These are phyloP conservation scores for Microcebus lehilahytsara DNA, from an alignment of 2,113 vertebrate species.

Conservation along the genomic window DNA sequence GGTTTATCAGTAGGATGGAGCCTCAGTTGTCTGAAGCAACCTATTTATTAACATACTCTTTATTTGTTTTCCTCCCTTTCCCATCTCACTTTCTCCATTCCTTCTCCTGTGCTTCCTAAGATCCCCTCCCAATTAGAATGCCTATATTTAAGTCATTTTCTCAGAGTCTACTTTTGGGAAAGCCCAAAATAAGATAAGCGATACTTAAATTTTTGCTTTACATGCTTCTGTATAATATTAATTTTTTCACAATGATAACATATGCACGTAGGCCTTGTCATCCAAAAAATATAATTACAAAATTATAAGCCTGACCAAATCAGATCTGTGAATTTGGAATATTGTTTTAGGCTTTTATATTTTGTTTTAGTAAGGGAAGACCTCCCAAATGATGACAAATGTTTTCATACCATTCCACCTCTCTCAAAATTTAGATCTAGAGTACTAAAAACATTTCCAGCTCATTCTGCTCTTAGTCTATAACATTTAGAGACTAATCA, in stretches of 20 bases:
- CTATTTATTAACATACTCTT: background rate
- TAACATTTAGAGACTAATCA: background rate
- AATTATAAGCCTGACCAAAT: background rate
- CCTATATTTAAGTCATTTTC: background rate
- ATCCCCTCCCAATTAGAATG: background rate
- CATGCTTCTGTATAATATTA: background rate
- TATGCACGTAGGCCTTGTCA: background rate
- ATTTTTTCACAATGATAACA: background rate
- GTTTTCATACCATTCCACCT: background rate
- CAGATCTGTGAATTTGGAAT: background rate
- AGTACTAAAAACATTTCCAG: background rate
- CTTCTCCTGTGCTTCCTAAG: background rate
- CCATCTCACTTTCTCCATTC: background rate
- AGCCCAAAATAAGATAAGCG: background rate
- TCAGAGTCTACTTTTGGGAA: background rate
- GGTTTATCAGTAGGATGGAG: background rate
- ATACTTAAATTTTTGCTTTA: background rate
- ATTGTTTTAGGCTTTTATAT: background rate
- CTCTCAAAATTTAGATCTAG: conserved; percentile 3
- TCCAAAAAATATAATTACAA: background rate
- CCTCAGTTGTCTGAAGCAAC: background rate
- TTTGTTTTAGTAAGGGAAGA: conserved; percentile 10
- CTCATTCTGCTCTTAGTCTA: background rate
- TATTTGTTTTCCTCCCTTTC: background rate
- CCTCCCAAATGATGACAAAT: background rate